A percentile compares a stretch with the other conserved stretches of the same genome.
phyloP scores from a whole-genome alignment of 2,797 vertebrate genomes.

The Coracias cyanogaster region DNA sequence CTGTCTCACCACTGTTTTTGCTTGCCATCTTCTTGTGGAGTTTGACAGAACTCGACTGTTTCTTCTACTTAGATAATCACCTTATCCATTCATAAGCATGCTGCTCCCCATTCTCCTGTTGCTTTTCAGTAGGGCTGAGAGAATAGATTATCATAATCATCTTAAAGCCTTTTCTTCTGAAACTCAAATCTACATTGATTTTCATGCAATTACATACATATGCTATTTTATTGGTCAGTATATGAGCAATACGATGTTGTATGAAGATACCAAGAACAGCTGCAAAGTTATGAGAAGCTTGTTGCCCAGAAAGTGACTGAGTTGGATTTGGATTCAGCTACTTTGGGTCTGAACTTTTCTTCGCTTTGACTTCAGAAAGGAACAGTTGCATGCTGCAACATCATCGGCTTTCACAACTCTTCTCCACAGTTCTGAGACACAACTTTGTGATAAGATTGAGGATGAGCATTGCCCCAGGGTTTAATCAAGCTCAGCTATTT shows the following conservation, averaged over 20 bases:
- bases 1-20: not conserved
- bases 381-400: fast-evolving
- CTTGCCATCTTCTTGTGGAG: not conserved
- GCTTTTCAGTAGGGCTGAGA: not conserved
- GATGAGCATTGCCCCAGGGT: not conserved
- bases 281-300: not conserved
- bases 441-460: not conserved
- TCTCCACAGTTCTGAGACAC: not conserved
- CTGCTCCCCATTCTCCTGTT: not conserved
- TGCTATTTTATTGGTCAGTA: not conserved
- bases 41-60: not conserved
- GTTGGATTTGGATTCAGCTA: not conserved
- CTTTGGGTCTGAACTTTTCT: not conserved
- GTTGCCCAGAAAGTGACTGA: not conserved
- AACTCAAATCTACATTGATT: not conserved
- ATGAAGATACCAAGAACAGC: not conserved
- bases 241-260: not conserved
- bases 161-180: not conserved
- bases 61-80: not conserved
- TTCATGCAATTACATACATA: not conserved
- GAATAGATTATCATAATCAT: not conserved
- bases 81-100: not conserved
- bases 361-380: not conserved
- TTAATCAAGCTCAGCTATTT: not conserved
- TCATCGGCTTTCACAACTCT: not conserved